Evolutionary conservation across 2,797 vertebrate species (phyloP), one percentile per base, ranked within the genome.

Genomic region (Molossus alvarezi): DNA sequence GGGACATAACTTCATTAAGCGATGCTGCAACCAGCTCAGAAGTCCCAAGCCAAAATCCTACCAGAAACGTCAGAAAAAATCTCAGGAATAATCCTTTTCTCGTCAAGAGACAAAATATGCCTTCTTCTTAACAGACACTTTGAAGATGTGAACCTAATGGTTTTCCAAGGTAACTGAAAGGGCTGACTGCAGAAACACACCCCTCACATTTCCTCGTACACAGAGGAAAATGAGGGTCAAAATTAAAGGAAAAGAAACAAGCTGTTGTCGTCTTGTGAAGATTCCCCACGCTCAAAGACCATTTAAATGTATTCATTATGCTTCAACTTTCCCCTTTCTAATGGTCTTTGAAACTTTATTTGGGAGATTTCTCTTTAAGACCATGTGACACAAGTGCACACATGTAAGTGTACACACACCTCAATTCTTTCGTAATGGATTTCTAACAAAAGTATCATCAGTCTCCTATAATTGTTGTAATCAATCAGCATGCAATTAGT

Each of bases 281-380:
- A 33, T 71, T 88, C 65, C 5, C 14, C 53, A 57, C 8, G 27
- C 11, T 13, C 85, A 57, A 51, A 91, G 60, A 75, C n/a, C 92
- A 76, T 37, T 77, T 73, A 79, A 57, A 91, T 45, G 60, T 71
- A 80, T 3, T 84, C 67, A 69, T 5, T 29, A 6, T 21, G 10
- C 67, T 82, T 65, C 5, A 11, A 80, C 67, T 67, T 60, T 82
- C 25, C 62, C 37, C 17, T 90, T 92, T 94, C 41, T 75, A 90
- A 84, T 11, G 75, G 13, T 60, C 71, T 95, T 33, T 69, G 25
- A n/a, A 84, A 93, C 75, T 82, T 73, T 58, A 86, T n/a, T 77
- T 84, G 60, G 33, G 45, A 64, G 15, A 62, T 65, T 71, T 83
- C 67, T 84, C 29, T 82, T 33, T 18, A 45, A 14, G 76, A 79